Evolutionary conservation across 2,888 invertebrate species (phyloP).

Genomic region (Coleophora flavipennella): DNA sequence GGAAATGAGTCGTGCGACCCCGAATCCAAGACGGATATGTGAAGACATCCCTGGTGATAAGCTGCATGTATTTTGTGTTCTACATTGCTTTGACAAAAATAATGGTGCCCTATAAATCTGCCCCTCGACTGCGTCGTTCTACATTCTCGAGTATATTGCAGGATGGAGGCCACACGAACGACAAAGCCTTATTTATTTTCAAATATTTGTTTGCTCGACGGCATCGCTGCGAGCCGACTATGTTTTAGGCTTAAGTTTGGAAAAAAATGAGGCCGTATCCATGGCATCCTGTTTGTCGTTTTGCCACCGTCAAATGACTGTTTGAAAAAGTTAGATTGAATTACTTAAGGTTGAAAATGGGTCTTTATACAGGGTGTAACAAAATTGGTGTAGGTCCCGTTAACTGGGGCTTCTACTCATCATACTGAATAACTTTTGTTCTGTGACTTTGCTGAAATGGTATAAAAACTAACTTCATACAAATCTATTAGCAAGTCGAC

Average conservation of each 20-base stretch:
- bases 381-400: too few relatives aligned
- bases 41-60: conserved; percentile 18
- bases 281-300: not conserved
- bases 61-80: conserved; percentile 20
- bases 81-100: conserved; percentile 29
- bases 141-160: conserved; percentile 19
- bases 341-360: too few relatives aligned
- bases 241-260: conserved; percentile 2
- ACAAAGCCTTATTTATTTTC: conserved; percentile 45
- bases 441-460: too few relatives aligned
- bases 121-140: conserved; percentile 20
- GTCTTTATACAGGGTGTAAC: too few relatives aligned
- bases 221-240: conserved; percentile 19
- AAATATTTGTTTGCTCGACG: conserved; percentile 42
- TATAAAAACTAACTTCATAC: too few relatives aligned
- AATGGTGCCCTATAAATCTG: conserved; percentile 39
- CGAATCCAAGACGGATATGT: not conserved
- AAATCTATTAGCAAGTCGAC: too few relatives aligned
- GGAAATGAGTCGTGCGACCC: not conserved
- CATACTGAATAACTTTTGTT: too few relatives aligned
- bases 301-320: not conserved
- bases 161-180: conserved; percentile 16
- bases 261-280: not conserved
- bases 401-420: too few relatives aligned
- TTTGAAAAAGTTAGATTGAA: too few relatives aligned